phyloP scores from a whole-genome alignment of 2,113 vertebrate genomes.

The Atherinomorus stipes region DNA sequence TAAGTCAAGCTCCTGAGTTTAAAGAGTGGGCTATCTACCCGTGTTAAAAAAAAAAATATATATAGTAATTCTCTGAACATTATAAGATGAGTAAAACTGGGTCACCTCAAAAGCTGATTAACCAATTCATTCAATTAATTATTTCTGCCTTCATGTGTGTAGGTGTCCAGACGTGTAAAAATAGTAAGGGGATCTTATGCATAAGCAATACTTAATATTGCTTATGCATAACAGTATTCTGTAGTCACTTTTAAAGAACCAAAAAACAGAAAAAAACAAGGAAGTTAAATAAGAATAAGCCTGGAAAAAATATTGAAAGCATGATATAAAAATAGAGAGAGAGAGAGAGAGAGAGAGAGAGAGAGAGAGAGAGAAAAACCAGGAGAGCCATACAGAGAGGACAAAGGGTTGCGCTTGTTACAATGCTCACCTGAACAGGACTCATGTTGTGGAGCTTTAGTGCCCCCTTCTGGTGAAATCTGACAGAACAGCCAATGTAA shows the following conservation, averaged over 20 bases:
- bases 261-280: conserved; percentile 33
- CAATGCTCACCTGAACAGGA: conserved; percentile 81
- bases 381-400: conserved; percentile 30
- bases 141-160: not conserved
- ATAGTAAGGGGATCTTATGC: not conserved
- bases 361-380: conserved; percentile 22
- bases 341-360: conserved; percentile 31
- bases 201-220: not conserved
- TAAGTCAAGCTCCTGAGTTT: not conserved
- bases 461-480: conserved; percentile 92
- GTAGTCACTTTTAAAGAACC: conserved; percentile 33
- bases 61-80: conserved; percentile 4
- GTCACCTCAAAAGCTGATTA: conserved; percentile 3
- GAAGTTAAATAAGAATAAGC: conserved; percentile 38
- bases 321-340: conserved; percentile 42
- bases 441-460: conserved; percentile 88
- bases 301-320: conserved; percentile 46
- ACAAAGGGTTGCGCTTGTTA: conserved; percentile 27
- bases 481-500: conserved; percentile 87
- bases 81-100: not conserved
- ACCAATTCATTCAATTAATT: not conserved
- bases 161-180: not conserved
- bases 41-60: not conserved
- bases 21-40: not conserved
- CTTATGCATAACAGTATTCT: not conserved